Percentiles rank a stretch among this genome's conserved stretches.
Evolutionary conservation across 2,888 invertebrate genomes (phyloP).

Genomic region (Unio pictorum): DNA sequence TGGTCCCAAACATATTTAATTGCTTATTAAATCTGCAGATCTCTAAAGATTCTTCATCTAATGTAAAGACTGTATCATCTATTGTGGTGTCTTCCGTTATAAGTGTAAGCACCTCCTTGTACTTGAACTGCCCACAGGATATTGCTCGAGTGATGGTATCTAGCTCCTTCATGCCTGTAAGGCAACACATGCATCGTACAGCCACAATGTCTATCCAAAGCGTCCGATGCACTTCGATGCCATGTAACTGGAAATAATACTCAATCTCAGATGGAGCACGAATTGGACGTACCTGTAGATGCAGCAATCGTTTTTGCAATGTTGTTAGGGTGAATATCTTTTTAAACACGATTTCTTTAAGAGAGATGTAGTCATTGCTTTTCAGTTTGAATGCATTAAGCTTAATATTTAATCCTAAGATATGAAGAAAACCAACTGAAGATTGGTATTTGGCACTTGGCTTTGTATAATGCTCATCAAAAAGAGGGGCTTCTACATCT

Average conservation of each 20-base stretch:
- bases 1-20: too few relatives aligned
- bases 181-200: constrained; percentile 8
- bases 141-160: neutral
- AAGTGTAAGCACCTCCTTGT: neutral
- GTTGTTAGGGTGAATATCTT: neutral
- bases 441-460: neutral
- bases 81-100: constrained; percentile 4
- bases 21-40: neutral
- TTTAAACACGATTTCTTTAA: constrained; percentile 1
- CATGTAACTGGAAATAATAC: neutral
- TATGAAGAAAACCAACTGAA: neutral
- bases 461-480: neutral
- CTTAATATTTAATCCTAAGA: constrained; percentile 1
- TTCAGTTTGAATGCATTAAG: constrained; percentile 8
- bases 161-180: neutral
- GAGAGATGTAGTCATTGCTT: constrained; percentile 3
- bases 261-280: constrained; percentile 8
- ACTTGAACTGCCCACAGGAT: constrained; percentile 1
- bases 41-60: neutral
- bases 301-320: constrained; percentile 2
- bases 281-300: constrained; percentile 1
- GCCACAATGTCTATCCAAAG: constrained; percentile 11
- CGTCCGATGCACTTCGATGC: neutral
- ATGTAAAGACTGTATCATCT: neutral
- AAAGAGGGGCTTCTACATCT: neutral